phyloP scores from a whole-genome alignment of 2,113 vertebrate genomes.

The Hippocampus abdominalis region DNA sequence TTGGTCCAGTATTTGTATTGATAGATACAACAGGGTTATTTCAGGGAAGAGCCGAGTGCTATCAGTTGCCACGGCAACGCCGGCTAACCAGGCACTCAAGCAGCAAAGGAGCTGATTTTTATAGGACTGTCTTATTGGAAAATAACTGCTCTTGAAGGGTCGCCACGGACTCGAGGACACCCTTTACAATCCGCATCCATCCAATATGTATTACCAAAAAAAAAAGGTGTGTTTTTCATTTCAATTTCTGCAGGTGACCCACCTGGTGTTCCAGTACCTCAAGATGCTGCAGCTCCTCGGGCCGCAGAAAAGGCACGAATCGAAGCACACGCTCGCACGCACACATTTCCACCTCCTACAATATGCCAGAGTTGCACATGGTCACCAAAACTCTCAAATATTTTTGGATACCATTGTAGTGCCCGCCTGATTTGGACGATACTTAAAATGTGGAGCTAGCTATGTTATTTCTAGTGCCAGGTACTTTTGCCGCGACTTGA shows the following conservation, averaged over 20 bases:
- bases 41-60: constrained; percentile 19
- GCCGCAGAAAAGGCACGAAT: constrained; percentile 82
- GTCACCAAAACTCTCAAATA: no score
- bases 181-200: constrained; percentile 3
- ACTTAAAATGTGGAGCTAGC: no score
- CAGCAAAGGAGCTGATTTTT: not conserved
- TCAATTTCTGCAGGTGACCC: constrained; percentile 77
- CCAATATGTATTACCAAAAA: not conserved
- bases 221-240: not conserved
- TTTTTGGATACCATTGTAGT: no score
- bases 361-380: no score
- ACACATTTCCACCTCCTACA: no score
- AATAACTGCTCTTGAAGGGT: constrained; percentile 7
- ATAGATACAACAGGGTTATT: constrained; percentile 22
- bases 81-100: constrained; percentile 27
- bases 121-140: constrained; percentile 6
- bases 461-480: no score
- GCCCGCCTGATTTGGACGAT: no score
- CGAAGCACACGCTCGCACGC: not conserved
- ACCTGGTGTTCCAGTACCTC: constrained; percentile 92
- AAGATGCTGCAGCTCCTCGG: constrained; percentile 91
- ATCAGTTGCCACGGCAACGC: constrained; percentile 46
- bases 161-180: constrained; percentile 11
- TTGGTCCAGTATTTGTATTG: not conserved
- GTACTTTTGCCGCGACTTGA: no score